phyloP scores from a whole-genome alignment of 2,797 vertebrate species.

The Lepus oiostolus region DNA sequence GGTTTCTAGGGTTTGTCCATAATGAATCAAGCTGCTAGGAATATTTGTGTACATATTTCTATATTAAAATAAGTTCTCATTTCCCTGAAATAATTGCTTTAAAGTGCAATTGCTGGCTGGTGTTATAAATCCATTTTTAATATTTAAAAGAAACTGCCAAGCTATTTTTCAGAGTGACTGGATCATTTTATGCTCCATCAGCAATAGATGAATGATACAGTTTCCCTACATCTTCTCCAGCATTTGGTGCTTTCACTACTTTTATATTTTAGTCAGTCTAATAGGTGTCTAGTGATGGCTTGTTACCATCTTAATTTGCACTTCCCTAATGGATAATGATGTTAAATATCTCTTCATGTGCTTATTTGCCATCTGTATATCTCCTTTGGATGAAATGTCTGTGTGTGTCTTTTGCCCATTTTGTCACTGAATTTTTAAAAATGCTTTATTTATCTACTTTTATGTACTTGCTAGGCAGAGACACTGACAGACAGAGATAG shows the following conservation, averaged over 20 bases:
- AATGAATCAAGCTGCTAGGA: conserved; percentile 36
- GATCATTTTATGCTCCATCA: conserved; percentile 6
- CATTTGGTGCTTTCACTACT: neutral
- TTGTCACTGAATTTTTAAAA: conserved; percentile 23
- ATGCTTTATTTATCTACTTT: too few relatives aligned
- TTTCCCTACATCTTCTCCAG: conserved; percentile 31
- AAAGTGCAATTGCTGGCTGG: neutral
- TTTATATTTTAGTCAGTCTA: conserved; percentile 41
- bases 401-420: conserved; percentile 29
- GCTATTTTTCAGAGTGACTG: conserved; percentile 25
- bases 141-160: conserved; percentile 41
- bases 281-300: neutral
- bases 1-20: conserved; percentile 41
- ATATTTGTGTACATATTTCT: conserved; percentile 40
- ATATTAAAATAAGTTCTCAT: conserved; percentile 30
- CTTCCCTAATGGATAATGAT: conserved; percentile 47
- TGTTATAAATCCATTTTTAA: conserved; percentile 29
- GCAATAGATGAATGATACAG: neutral
- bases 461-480: too few relatives aligned
- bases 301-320: conserved; percentile 8
- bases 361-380: conserved; percentile 35
- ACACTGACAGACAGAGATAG: too few relatives aligned
- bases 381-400: neutral
- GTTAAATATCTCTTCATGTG: conserved; percentile 9
- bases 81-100: conserved; percentile 43